phyloP scores from a whole-genome alignment of 2,113 vertebrate species.

The Barbus barbus region DNA sequence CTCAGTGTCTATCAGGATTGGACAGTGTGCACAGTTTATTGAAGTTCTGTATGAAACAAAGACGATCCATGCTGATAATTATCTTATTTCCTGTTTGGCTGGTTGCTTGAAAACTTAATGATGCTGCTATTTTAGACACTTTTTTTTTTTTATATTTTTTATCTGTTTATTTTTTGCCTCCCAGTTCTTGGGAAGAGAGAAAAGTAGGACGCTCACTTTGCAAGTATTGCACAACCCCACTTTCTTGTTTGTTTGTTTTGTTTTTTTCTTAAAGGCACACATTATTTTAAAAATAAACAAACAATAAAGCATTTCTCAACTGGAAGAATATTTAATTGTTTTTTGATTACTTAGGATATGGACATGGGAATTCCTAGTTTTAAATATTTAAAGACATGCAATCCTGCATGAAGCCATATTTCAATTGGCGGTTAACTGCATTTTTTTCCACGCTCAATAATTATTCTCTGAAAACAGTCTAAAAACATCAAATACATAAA shows the following conservation, averaged over 20 bases:
- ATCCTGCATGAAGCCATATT: conserved; percentile 75
- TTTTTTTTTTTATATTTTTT: conserved; percentile 60
- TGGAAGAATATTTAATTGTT: conserved; percentile 84
- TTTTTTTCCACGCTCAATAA: conserved; percentile 71
- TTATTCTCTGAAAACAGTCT: conserved; percentile 66
- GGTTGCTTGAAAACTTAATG: conserved; percentile 67
- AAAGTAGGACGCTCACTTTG: conserved; percentile 79
- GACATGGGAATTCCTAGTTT: conserved; percentile 78
- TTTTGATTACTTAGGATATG: conserved; percentile 82
- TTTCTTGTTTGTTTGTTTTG: conserved; percentile 59
- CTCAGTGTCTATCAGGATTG: conserved; percentile 52
- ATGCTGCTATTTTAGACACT: conserved; percentile 68
- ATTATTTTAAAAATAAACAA: conserved; percentile 79
- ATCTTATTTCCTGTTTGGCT: conserved; percentile 70
- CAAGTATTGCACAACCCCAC: conserved; percentile 71
- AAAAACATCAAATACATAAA: conserved; percentile 62
- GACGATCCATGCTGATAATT: conserved; percentile 71
- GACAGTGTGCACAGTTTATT: conserved; percentile 55
- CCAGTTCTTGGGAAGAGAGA: conserved; percentile 64
- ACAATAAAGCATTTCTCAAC: conserved; percentile 75
- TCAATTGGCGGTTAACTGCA: conserved; percentile 73
- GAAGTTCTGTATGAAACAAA: conserved; percentile 64
- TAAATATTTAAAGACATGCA: conserved; percentile 78
- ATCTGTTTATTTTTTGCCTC: conserved; percentile 64
- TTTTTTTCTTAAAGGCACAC: conserved; percentile 67